These are phyloP conservation scores for Chaetodon trifascialis DNA, from an alignment of 2,113 vertebrate genomes.

Conservation along the genomic window DNA sequence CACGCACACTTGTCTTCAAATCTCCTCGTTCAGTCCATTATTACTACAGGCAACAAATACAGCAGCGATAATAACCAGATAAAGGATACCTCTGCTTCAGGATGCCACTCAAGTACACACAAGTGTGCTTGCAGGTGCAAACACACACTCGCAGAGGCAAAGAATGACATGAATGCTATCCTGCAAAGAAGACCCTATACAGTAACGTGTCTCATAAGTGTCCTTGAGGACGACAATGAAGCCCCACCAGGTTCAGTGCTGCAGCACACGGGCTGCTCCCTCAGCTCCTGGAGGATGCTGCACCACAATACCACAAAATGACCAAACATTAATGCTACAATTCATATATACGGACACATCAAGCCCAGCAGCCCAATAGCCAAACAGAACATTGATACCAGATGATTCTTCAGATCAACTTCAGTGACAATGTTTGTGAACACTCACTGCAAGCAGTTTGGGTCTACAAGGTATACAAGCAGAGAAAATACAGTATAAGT, in stretches of 20 bases:
- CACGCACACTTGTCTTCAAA: conserved; percentile 11
- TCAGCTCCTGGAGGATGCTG: background rate
- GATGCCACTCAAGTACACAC: background rate
- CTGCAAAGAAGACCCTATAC: background rate
- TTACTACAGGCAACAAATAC: conserved; percentile 24
- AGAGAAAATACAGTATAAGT: background rate
- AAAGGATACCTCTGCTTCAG: background rate
- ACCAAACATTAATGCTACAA: conserved; percentile 3
- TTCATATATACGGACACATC: background rate
- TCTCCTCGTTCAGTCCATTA: conserved; percentile 38
- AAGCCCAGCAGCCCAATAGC: background rate
- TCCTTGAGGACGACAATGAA: background rate
- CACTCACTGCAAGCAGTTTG: background rate
- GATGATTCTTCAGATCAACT: background rate
- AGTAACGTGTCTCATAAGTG: background rate
- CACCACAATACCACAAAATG: background rate
- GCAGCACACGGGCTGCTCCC: background rate
- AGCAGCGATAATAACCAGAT: conserved; percentile 5
- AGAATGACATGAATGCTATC: background rate
- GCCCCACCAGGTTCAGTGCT: background rate
- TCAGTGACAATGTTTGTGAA: background rate
- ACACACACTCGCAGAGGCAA: background rate
- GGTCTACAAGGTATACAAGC: background rate
- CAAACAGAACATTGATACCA: background rate
- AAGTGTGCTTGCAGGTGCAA: background rate